These are phyloP conservation scores for Sisyra terminalis DNA, from an alignment of 2,888 invertebrate genomes.

Conservation along the genomic window DNA sequence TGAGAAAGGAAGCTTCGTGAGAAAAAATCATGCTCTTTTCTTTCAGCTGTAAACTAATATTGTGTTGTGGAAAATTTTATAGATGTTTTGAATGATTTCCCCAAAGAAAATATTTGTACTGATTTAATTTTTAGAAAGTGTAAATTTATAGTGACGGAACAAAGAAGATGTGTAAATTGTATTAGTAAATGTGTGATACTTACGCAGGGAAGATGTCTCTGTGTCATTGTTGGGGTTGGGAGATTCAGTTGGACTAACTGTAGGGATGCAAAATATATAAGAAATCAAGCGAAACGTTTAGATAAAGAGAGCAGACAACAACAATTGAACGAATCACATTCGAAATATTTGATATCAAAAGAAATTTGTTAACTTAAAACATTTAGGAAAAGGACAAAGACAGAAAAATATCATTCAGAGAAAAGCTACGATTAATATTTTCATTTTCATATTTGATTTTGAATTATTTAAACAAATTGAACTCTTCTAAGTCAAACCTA, in stretches of 20 bases:
- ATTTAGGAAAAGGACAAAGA: constrained; percentile 2
- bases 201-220: constrained; percentile 26
- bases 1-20: too few relatives aligned
- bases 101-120: too few relatives aligned
- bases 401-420: too few relatives aligned
- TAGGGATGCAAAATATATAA: constrained; percentile 20
- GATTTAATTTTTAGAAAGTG: too few relatives aligned
- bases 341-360: neutral
- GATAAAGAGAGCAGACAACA: neutral
- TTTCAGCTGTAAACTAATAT: too few relatives aligned
- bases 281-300: constrained; percentile 14
- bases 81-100: too few relatives aligned
- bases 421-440: too few relatives aligned
- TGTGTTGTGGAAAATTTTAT: too few relatives aligned
- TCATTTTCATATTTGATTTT: too few relatives aligned
- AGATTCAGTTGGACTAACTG: constrained; percentile 26
- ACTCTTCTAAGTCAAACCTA: too few relatives aligned
- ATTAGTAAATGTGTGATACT: constrained; percentile 18
- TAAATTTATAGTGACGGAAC: neutral
- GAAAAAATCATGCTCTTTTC: too few relatives aligned
- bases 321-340: neutral
- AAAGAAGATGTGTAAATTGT: constrained; percentile 1
- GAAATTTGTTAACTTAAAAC: constrained; percentile 9
- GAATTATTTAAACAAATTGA: too few relatives aligned
- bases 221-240: constrained; percentile 26